These are phyloP conservation scores for Perdita meconis DNA, from an alignment of 2,888 invertebrate species.

Conservation along the genomic window DNA sequence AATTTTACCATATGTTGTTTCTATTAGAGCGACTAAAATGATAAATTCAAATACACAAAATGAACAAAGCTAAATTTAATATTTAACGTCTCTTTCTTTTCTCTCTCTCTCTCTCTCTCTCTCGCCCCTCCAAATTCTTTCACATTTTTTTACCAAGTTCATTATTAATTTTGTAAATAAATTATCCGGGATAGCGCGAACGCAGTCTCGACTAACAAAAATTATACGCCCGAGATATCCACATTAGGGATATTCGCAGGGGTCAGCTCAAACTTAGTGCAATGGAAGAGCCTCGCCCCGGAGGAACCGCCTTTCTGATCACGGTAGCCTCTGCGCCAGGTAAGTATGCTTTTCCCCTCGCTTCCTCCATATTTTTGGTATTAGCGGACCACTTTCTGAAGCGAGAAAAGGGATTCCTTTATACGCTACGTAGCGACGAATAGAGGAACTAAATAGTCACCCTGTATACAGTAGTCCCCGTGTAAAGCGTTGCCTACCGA, in stretches of 20 bases:
- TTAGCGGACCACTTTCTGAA: not conserved
- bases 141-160: not conserved
- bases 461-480: not conserved
- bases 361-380: constrained; percentile 29
- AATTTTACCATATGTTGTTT: no score
- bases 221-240: constrained; percentile 81
- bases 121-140: no score
- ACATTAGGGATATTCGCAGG: constrained; percentile 85
- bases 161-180: not conserved
- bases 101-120: no score
- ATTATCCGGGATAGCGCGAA: constrained; percentile 82
- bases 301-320: constrained; percentile 84
- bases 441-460: constrained; percentile 52
- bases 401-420: constrained; percentile 21
- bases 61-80: no score
- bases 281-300: constrained; percentile 85
- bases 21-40: no score
- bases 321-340: constrained; percentile 86
- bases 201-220: constrained; percentile 80
- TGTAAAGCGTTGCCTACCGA: no score
- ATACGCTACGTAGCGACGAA: constrained; percentile 53
- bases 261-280: constrained; percentile 86
- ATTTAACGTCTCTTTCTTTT: no score
- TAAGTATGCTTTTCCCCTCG: constrained; percentile 81
- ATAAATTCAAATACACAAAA: no score